Conservation (phyloP, 2,113 vertebrate genomes). For the Coracopsis vasa region DNA sequence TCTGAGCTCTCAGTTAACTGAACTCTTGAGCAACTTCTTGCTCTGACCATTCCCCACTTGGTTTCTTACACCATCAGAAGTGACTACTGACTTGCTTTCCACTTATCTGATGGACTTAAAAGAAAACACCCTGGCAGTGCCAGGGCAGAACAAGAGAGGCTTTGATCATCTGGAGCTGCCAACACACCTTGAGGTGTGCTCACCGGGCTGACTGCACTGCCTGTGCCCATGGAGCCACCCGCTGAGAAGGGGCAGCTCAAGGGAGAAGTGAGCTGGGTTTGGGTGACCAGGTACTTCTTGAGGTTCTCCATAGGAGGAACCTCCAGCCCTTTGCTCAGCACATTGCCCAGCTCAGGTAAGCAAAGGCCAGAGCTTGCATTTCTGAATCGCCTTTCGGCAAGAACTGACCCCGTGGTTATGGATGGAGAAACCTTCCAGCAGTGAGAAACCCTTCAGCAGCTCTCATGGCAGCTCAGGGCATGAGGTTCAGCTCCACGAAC, state of each 20-base stretch:
- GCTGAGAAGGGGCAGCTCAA: not conserved
- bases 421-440: not conserved
- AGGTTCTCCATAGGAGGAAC: not conserved
- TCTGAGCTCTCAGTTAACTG: not conserved
- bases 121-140: slow-evolving; percentile 13
- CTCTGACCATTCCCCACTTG: slow-evolving; percentile 26
- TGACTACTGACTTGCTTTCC: not conserved
- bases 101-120: slow-evolving; percentile 43
- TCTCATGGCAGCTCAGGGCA: not conserved
- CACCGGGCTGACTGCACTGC: not conserved
- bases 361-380: not conserved
- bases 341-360: not conserved
- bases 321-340: not conserved
- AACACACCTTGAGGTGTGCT: not conserved
- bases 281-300: not conserved
- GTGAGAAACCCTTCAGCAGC: not conserved
- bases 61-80: slow-evolving; percentile 20
- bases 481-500: not conserved
- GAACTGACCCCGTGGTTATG: not conserved
- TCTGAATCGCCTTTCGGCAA: not conserved
- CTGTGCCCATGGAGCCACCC: not conserved
- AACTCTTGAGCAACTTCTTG: not conserved
- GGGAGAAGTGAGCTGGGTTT: not conserved
- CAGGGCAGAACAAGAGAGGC: slow-evolving; percentile 19
- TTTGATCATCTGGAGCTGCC: slow-evolving; percentile 43